Conservation (phyloP, 2,888 invertebrate species). For the Sycophila texana region DNA sequence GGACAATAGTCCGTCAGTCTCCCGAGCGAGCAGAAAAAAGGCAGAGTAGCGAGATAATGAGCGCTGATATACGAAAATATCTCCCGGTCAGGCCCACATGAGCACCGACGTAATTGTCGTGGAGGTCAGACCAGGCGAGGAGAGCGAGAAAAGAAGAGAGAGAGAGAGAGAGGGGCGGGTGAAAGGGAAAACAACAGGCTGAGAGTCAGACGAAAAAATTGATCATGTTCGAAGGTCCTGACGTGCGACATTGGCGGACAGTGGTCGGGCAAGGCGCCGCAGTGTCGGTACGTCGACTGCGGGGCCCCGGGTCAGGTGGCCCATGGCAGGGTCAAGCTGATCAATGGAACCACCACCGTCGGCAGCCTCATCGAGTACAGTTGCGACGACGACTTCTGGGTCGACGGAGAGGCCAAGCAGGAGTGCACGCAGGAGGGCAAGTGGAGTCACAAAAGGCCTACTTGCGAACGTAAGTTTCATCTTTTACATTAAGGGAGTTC, state of each 20-base stretch:
- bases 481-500: too few relatives aligned
- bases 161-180: neutral
- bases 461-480: conserved; percentile 87
- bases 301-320: conserved; percentile 88
- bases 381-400: conserved; percentile 90
- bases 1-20: too few relatives aligned
- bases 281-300: conserved; percentile 91
- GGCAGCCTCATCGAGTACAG: conserved; percentile 87
- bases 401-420: conserved; percentile 82
- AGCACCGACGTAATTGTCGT: conserved; percentile 1
- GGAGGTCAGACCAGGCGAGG: conserved; percentile 20
- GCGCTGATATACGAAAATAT: conserved; percentile 13
- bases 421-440: conserved; percentile 89
- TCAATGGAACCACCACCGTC: conserved; percentile 89
- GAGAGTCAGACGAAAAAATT: conserved; percentile 12
- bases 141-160: neutral
- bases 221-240: conserved; percentile 79
- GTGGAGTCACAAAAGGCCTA: conserved; percentile 90
- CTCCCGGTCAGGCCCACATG: conserved; percentile 6
- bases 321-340: conserved; percentile 83
- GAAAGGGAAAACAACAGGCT: conserved; percentile 28
- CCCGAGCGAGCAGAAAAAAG: too few relatives aligned
- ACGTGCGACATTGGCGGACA: conserved; percentile 91
- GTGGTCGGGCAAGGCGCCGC: conserved; percentile 88
- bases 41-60: conserved; percentile 12